phyloP scores from a whole-genome alignment of 2,797 vertebrate species.

The Otus scops region DNA sequence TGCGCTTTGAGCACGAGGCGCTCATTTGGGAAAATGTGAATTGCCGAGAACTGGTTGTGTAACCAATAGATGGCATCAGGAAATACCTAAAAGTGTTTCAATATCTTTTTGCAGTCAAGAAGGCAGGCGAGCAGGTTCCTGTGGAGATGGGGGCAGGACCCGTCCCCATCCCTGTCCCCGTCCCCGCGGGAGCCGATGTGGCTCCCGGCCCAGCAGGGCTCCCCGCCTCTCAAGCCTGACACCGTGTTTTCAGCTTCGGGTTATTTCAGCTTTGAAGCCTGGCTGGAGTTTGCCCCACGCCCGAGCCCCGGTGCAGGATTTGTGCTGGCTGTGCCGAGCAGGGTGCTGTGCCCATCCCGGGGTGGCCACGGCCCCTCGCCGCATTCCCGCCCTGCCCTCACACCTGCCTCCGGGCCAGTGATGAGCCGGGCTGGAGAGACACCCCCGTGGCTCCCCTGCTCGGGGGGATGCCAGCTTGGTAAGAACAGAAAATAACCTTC shows the following conservation, averaged over 20 bases:
- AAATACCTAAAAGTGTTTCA: not conserved
- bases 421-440: not conserved
- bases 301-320: not conserved
- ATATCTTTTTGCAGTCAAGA: not conserved
- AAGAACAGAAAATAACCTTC: not conserved
- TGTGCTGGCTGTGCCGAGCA: accelerated
- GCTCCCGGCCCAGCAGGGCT: not conserved
- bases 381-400: not conserved
- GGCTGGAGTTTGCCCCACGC: accelerated
- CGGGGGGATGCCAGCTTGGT: not conserved
- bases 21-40: not conserved
- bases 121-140: not conserved
- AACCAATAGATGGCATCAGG: not conserved
- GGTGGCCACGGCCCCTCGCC: not conserved
- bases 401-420: accelerated
- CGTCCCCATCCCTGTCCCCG: not conserved
- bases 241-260: not conserved
- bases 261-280: not conserved
- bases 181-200: accelerated
- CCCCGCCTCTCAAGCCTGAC: not conserved
- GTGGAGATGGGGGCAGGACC: too few species aligned
- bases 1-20: accelerated
- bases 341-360: accelerated
- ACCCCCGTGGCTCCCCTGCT: too few species aligned
- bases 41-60: not conserved